Conservation (phyloP, 2,113 vertebrate species). For the Pseudorectes ferrugineus region DNA sequence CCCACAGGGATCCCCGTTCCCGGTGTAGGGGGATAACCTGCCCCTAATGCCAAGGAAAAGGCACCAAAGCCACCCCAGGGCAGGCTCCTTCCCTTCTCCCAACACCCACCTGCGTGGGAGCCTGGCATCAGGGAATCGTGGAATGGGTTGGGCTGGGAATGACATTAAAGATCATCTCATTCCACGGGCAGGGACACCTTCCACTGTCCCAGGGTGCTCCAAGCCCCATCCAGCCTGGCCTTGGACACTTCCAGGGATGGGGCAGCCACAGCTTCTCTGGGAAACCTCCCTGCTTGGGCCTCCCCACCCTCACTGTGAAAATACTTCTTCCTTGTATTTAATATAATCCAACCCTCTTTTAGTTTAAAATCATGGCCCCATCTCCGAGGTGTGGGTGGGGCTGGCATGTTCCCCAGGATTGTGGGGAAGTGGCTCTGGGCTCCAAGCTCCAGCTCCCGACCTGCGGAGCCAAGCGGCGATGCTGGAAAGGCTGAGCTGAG, state of each 20-base stretch:
- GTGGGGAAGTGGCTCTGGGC: neutral
- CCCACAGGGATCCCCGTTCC: neutral
- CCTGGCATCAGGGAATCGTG: neutral
- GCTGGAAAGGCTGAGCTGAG: neutral
- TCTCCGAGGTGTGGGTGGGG: accelerated
- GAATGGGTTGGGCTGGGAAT: neutral
- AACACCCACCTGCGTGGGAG: accelerated
- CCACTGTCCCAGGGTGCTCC: neutral
- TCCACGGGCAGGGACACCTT: neutral
- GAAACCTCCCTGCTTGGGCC: neutral
- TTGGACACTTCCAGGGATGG: neutral
- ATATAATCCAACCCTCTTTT: neutral
- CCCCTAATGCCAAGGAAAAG: accelerated
- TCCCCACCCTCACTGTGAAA: neutral
- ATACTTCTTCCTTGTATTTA: neutral
- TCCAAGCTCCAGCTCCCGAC: accelerated
- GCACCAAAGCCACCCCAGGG: neutral
- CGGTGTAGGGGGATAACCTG: accelerated
- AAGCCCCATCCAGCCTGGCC: neutral
- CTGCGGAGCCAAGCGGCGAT: accelerated
- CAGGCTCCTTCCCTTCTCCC: neutral
- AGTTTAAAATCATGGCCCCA: neutral
- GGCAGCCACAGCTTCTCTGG: neutral
- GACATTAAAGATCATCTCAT: neutral
- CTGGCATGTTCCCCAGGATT: neutral